A percentile compares a stretch with the other conserved stretches of the same genome.
Conservation (phyloP, 2,888 invertebrate genomes). For the Lepidochrysops patricia region DNA sequence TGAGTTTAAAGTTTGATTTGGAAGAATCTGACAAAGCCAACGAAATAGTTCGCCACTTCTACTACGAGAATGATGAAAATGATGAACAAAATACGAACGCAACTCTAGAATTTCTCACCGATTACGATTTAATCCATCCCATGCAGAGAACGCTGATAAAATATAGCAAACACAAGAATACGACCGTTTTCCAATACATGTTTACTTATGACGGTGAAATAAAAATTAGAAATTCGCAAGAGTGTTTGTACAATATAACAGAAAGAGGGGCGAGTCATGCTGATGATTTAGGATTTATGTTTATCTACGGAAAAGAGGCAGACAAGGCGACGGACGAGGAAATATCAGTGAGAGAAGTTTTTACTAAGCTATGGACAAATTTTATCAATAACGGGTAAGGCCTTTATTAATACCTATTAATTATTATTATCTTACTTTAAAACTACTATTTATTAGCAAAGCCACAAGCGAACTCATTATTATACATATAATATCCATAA, state of each 20-base stretch:
- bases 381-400: constrained; percentile 1
- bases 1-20: neutral
- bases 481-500: no score
- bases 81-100: neutral
- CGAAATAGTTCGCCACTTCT: neutral
- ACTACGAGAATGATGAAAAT: neutral
- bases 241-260: neutral
- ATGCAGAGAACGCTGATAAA: neutral
- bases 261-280: neutral
- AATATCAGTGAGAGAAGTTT: neutral
- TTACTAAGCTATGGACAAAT: constrained; percentile 1
- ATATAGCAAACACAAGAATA: neutral
- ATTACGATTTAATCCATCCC: neutral
- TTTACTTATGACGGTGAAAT: neutral
- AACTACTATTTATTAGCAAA: no score
- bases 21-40: neutral
- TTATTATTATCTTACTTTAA: no score
- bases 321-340: neutral
- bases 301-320: neutral
- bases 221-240: neutral
- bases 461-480: no score
- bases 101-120: neutral
- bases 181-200: neutral
- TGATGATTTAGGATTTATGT: neutral
- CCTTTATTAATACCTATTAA: neutral